Evolutionary conservation across 2,888 invertebrate genomes (phyloP).

Genomic region (Willowsia nigromaculata): DNA sequence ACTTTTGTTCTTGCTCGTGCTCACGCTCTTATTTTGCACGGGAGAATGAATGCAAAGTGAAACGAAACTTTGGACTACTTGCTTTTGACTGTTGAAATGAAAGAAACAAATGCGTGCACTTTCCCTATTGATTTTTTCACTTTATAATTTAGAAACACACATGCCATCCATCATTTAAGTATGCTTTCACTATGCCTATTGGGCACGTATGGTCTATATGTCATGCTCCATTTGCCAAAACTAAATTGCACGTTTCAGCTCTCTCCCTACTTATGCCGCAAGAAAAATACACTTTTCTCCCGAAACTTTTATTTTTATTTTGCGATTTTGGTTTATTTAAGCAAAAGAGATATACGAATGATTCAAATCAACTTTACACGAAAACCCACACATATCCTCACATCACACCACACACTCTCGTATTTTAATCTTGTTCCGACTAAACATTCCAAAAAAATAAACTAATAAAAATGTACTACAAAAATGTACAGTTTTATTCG

Average conservation of each 20-base stretch:
- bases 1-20: no score
- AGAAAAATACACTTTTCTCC: not conserved
- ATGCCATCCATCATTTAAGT: conserved; percentile 16
- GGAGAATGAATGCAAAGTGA: not conserved
- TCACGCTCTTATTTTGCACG: not conserved
- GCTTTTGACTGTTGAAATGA: not conserved
- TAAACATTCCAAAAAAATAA: not conserved
- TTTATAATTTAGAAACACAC: not conserved
- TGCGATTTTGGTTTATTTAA: no score
- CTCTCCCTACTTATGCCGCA: not conserved
- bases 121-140: conserved; percentile 27
- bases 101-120: conserved; percentile 16
- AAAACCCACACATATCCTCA: no score
- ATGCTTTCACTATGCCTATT: not conserved
- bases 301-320: no score
- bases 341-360: no score
- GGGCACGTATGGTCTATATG: not conserved
- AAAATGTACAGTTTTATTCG: not conserved
- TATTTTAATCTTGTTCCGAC: not conserved
- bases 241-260: not conserved
- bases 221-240: conserved; percentile 6
- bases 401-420: no score
- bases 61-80: not conserved
- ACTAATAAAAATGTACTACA: no score
- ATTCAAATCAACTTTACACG: no score